Conservation (phyloP, 2,797 vertebrate species). For the Mormyrus proboscirostris region DNA sequence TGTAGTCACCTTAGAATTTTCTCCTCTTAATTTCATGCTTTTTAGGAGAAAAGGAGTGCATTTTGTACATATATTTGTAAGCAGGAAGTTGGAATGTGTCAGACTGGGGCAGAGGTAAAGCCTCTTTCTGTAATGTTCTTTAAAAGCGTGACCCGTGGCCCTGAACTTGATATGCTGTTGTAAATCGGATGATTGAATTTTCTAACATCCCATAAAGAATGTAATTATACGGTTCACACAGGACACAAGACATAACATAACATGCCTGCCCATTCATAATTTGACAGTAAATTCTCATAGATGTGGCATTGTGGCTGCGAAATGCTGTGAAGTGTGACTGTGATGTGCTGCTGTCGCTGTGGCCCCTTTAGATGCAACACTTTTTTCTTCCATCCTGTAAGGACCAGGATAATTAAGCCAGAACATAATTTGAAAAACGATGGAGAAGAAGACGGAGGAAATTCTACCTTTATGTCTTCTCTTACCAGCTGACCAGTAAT, state of each 20-base stretch:
- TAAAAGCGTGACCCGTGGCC: background rate
- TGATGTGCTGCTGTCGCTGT: background rate
- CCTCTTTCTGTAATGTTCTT: background rate
- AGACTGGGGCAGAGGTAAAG: background rate
- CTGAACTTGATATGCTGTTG: background rate
- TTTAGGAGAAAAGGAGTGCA: background rate
- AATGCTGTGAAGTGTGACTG: background rate
- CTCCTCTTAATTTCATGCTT: background rate
- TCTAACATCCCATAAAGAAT: background rate
- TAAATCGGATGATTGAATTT: background rate
- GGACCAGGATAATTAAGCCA: background rate
- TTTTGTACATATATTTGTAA: background rate
- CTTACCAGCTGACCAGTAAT: background rate
- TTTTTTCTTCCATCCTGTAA: background rate
- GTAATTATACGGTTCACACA: background rate
- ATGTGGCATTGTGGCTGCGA: background rate
- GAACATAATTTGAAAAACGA: background rate
- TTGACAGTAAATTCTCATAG: background rate
- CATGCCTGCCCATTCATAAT: background rate
- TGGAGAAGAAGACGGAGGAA: background rate
- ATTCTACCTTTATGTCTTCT: background rate
- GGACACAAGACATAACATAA: background rate
- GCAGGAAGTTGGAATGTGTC: background rate
- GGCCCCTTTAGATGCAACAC: background rate
- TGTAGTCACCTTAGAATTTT: background rate